phyloP scores from a whole-genome alignment of 2,888 invertebrate species.

The Melitaea athalia region DNA sequence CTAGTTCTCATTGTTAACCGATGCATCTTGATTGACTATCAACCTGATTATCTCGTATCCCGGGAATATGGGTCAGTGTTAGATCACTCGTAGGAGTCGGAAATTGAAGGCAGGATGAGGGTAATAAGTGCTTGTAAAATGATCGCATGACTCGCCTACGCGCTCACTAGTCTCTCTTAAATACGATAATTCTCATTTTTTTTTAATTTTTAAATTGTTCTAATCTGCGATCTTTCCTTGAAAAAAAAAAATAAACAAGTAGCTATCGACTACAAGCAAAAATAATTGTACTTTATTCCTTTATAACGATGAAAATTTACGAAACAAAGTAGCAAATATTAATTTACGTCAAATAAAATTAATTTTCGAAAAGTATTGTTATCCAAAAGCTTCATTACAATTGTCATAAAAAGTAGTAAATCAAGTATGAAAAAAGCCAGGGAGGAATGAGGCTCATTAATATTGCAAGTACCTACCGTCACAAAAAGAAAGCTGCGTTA shows the following conservation, averaged over 20 bases:
- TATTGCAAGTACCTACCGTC: slow-evolving; percentile 46
- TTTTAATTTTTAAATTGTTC: no score
- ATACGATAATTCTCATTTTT: slow-evolving; percentile 19
- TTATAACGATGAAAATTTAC: no score
- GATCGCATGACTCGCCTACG: slow-evolving; percentile 46
- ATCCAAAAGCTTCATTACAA: no score
- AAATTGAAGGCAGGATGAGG: slow-evolving; percentile 65
- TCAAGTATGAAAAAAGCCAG: slow-evolving; percentile 35
- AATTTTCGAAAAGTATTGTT: no score
- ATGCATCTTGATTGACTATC: slow-evolving; percentile 64
- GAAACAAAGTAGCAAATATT: no score
- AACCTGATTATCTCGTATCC: slow-evolving; percentile 61
- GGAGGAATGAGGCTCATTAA: slow-evolving; percentile 49
- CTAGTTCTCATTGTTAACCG: slow-evolving; percentile 50
- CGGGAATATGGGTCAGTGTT: slow-evolving; percentile 73
- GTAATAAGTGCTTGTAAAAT: slow-evolving; percentile 58
- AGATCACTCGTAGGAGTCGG: slow-evolving; percentile 50
- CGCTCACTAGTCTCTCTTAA: slow-evolving; percentile 34
- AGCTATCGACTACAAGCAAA: no score
- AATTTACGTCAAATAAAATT: no score
- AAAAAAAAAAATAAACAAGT: no score
- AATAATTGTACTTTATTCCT: no score
- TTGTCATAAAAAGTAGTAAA: neutral
- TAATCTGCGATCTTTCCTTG: no score
- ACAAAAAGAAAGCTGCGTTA: slow-evolving; percentile 52